phyloP scores from a whole-genome alignment of 2,888 invertebrate species.

The Boloria euphrosyne region DNA sequence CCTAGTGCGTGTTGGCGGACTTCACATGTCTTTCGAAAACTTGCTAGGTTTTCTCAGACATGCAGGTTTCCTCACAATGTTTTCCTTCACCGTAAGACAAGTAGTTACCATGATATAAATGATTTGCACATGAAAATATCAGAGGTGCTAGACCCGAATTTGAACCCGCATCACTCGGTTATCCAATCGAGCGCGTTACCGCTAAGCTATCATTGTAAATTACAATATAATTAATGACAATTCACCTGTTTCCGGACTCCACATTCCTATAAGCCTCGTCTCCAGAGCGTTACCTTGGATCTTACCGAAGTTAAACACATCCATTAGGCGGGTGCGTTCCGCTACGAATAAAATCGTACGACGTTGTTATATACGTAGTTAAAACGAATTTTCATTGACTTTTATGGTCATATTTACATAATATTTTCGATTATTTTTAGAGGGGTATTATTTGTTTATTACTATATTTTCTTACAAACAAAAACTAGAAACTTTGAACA shows the following conservation, averaged over 20 bases:
- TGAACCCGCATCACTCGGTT: too few relatives aligned
- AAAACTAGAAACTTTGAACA: neutral
- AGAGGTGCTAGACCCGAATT: too few relatives aligned
- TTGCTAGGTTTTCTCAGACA: too few relatives aligned
- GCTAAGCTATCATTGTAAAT: too few relatives aligned
- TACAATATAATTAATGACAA: neutral
- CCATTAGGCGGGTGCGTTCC: conserved; percentile 49
- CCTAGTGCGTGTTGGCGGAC: too few relatives aligned
- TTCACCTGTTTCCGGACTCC: conserved; percentile 53
- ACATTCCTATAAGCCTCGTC: conserved; percentile 51
- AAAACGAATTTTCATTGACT: conserved; percentile 19
- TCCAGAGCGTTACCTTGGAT: conserved; percentile 67
- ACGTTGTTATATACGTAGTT: conserved; percentile 17
- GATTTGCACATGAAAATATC: too few relatives aligned
- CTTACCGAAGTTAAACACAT: conserved; percentile 68
- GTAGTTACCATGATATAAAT: too few relatives aligned
- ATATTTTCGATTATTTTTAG: conserved; percentile 19
- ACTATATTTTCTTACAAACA: neutral
- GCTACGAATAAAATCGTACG: conserved; percentile 47
- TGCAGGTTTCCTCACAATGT: too few relatives aligned
- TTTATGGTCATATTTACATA: conserved; percentile 22
- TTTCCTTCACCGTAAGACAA: too few relatives aligned
- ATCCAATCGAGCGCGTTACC: too few relatives aligned
- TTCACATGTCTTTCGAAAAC: too few relatives aligned
- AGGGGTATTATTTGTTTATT: neutral